A percentile compares a stretch with the other conserved stretches of the same genome.
Conservation (phyloP, 2,888 invertebrate species). For the Tetragnatha montana region DNA sequence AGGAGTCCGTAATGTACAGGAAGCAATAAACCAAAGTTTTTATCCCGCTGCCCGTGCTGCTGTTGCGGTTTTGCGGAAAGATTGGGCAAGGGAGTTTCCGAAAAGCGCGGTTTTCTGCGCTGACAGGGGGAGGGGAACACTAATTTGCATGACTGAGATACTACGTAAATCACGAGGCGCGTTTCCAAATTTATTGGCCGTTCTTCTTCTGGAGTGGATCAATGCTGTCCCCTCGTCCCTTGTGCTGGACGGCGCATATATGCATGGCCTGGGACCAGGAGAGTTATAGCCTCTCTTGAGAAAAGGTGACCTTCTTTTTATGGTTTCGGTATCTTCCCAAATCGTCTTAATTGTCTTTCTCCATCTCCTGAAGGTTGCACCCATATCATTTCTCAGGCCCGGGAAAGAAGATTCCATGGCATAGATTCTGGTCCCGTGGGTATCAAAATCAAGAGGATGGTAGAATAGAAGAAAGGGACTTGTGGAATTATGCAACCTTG, state of each 20-base stretch:
- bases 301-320: slow-evolving; percentile 53
- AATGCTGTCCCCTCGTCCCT: slow-evolving; percentile 44
- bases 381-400: too few species aligned
- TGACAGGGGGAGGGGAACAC: slow-evolving; percentile 49
- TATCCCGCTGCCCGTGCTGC: slow-evolving; percentile 49
- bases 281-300: slow-evolving; percentile 54
- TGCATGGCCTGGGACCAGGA: slow-evolving; percentile 32
- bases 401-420: too few species aligned
- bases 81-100: slow-evolving; percentile 43
- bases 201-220: slow-evolving; percentile 22
- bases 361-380: too few species aligned
- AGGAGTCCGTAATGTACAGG: slow-evolving; percentile 61
- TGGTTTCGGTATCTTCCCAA: slow-evolving; percentile 32
- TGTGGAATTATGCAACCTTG: too few species aligned
- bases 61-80: slow-evolving; percentile 52
- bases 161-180: slow-evolving; percentile 63
- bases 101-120: slow-evolving; percentile 30
- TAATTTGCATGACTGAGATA: slow-evolving; percentile 70
- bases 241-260: slow-evolving; percentile 34
- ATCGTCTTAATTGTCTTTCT: slow-evolving; percentile 52
- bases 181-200: slow-evolving; percentile 16
- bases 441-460: too few species aligned
- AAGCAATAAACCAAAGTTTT: slow-evolving; percentile 65
- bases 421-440: too few species aligned
- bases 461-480: too few species aligned